A percentile compares a stretch with the other conserved stretches of the same genome.
phyloP scores from a whole-genome alignment of 2,113 vertebrate species.

The Takifugu bimaculatus region DNA sequence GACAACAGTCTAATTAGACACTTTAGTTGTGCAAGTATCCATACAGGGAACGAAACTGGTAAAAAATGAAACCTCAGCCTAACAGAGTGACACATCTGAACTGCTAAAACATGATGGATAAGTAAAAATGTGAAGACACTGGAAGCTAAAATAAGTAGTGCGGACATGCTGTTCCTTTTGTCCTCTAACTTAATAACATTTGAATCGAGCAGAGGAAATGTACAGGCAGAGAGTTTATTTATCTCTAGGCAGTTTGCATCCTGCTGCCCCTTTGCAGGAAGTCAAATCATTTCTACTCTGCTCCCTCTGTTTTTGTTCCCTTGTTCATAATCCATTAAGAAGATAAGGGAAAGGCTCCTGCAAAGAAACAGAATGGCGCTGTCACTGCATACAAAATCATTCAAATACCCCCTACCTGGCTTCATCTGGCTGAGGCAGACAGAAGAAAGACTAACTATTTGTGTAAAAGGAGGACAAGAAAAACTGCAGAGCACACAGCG shows the following conservation, averaged over 20 bases:
- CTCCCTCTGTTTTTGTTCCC: constrained; percentile 61
- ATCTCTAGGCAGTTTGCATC: constrained; percentile 54
- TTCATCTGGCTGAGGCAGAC: constrained; percentile 21
- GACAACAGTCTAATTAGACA: too few relatives aligned
- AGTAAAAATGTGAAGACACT: constrained; percentile 18
- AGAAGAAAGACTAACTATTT: constrained; percentile 7
- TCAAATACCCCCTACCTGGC: constrained; percentile 25
- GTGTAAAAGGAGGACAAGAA: constrained; percentile 3
- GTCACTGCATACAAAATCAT: constrained; percentile 61
- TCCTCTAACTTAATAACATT: constrained; percentile 46
- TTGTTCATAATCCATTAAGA: constrained; percentile 69
- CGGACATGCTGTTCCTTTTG: constrained; percentile 39
- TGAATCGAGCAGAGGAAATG: constrained; percentile 44
- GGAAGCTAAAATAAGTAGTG: constrained; percentile 32
- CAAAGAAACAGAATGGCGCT: constrained; percentile 53
- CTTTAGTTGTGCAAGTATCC: neutral
- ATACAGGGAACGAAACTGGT: neutral
- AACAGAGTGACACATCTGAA: neutral
- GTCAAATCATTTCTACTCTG: constrained; percentile 62
- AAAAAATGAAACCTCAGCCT: neutral
- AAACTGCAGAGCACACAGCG: constrained; percentile 1
- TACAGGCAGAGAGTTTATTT: constrained; percentile 43
- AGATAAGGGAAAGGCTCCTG: constrained; percentile 64
- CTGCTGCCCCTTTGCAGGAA: constrained; percentile 53
- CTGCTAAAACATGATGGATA: constrained; percentile 1